Evolutionary conservation across 1,140 invertebrate species (phyloP), one percentile per base, ranked within the genome.

Genomic region (Steinernema khuongi): DNA sequence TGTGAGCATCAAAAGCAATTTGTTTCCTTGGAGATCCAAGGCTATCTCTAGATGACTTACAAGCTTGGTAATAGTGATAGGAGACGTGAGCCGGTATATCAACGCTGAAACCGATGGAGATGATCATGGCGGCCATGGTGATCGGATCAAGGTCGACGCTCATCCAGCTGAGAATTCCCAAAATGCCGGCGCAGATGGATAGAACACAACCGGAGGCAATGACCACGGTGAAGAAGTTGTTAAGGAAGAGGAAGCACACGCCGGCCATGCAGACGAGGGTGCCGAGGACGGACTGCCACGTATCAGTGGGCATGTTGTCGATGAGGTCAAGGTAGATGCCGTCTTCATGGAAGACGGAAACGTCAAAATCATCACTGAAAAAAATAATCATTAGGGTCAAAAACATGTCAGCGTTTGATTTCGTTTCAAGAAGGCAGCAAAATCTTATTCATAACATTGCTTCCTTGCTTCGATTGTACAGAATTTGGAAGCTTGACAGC

Each of bases 81-180:
- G 81, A 84, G 18, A 87, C 85, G 73, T 87, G 87, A 22, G 86
- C 86, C 31, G 86, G 85, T 71, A 86, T 87, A 77, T 87, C 87
- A 14, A 88, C 85, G 60, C 85, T 86, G 73, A 86, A 87, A 33
- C 87, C 87, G 18, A 88, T 85, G 22, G 85, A 85, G 79, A 88
- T 87, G 28, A 88, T 85, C 33, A 88, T 77, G 68, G 87, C 86
- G 32, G 86, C 86, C 86, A 87, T 88, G n/a, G 86, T 86, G 33
- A 88, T 83, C 30, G 87, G 84, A 75, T 86, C 87, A 0, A 88
- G 77, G 31, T 85, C 85, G 4, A 87, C 79, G 14, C 79, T 80
- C 79, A 85, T 86, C 68, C 84, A 79, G 30, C 79, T 74, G 72
- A 88, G 80, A 69, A 85, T 86, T 14, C 87, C 87, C 31, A 88